A percentile compares a stretch with the other conserved stretches of the same genome.
Evolutionary conservation across 1,140 invertebrate genomes (phyloP).

Genomic region (Eufriesea mexicana): DNA sequence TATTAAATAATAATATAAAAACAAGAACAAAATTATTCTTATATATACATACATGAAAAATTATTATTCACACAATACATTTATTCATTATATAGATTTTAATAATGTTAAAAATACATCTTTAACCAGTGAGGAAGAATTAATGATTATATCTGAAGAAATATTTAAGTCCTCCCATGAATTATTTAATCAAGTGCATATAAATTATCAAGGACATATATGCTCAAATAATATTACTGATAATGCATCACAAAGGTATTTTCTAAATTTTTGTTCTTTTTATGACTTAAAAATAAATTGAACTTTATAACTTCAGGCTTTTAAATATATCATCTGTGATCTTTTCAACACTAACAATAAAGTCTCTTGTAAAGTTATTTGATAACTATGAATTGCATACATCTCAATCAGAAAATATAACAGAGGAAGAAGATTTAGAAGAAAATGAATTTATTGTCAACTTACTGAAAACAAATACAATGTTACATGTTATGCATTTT

Average conservation of each 20-base stretch:
- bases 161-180: constrained; percentile 86
- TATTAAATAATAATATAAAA: no score
- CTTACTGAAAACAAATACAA: constrained; percentile 82
- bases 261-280: neutral
- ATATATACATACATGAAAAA: neutral
- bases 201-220: constrained; percentile 87
- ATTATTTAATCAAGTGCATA: constrained; percentile 84
- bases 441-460: constrained; percentile 82
- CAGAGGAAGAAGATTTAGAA: constrained; percentile 80
- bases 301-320: constrained; percentile 56
- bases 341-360: constrained; percentile 58
- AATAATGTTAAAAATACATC: neutral
- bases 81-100: neutral
- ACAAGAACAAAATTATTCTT: neutral
- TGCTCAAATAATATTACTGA: constrained; percentile 85
- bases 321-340: constrained; percentile 37
- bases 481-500: constrained; percentile 82
- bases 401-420: constrained; percentile 79
- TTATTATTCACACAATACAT: neutral
- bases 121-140: constrained; percentile 49
- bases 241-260: constrained; percentile 87
- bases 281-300: neutral
- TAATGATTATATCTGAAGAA: constrained; percentile 81
- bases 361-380: constrained; percentile 69
- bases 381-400: constrained; percentile 77